A percentile compares a stretch with the other conserved stretches of the same genome.
These are phyloP conservation scores for Agraylea sexmaculata DNA, from an alignment of 1,140 invertebrate genomes.

Conservation along the genomic window DNA sequence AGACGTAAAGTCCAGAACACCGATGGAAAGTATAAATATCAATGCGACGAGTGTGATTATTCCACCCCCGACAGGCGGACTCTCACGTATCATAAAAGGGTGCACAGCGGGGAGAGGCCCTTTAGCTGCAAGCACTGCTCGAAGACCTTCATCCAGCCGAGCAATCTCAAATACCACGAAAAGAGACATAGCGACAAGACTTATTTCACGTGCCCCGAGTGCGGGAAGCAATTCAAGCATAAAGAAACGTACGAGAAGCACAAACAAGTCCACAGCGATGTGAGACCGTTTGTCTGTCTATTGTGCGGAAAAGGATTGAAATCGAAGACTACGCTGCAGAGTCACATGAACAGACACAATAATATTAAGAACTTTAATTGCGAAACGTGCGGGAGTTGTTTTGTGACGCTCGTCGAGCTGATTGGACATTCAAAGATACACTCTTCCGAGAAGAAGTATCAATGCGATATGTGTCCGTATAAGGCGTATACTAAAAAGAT, in stretches of 20 bases:
- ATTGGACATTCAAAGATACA: slow-evolving; percentile 35
- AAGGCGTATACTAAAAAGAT: slow-evolving; percentile 37
- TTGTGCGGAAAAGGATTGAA: slow-evolving; percentile 31
- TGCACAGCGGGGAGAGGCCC: slow-evolving; percentile 42
- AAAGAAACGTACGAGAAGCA: slow-evolving; percentile 34
- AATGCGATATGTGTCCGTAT: slow-evolving; percentile 38
- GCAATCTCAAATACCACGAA: slow-evolving; percentile 35
- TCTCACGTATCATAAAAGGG: slow-evolving; percentile 34
- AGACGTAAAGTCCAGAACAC: no score
- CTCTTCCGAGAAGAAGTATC: slow-evolving; percentile 26
- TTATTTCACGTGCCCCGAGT: slow-evolving; percentile 46
- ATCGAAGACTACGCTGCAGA: slow-evolving; percentile 29
- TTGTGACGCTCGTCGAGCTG: slow-evolving; percentile 35
- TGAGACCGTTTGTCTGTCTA: slow-evolving; percentile 26
- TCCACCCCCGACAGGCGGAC: slow-evolving; percentile 36
- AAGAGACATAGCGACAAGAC: slow-evolving; percentile 36
- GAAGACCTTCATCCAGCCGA: slow-evolving; percentile 43
- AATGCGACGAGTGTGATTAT: slow-evolving; percentile 34
- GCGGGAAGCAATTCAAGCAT: slow-evolving; percentile 50
- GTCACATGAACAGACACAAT: slow-evolving; percentile 35
- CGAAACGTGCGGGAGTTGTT: slow-evolving; percentile 36
- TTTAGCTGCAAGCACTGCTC: slow-evolving; percentile 43
- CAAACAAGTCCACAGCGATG: slow-evolving; percentile 30
- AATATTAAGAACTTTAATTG: slow-evolving; percentile 37
- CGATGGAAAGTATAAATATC: no score